phyloP scores from a whole-genome alignment of 1,140 invertebrate genomes.

The Tetramorium parvispinum region DNA sequence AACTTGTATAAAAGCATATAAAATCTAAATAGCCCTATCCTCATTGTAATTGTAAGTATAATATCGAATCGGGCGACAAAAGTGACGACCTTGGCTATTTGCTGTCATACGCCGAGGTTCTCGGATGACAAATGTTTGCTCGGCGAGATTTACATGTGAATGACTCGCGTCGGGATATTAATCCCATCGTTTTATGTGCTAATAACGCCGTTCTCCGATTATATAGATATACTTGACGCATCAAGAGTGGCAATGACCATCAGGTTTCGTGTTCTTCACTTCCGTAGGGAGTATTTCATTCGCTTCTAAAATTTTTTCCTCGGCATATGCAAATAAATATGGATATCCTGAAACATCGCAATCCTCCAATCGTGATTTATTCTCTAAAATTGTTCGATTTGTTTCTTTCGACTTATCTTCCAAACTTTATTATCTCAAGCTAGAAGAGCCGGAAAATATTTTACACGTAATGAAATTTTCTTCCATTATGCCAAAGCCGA shows the following conservation, averaged over 20 bases:
- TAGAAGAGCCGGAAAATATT: neutral
- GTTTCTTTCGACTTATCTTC: neutral
- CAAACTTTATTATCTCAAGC: neutral
- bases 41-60: neutral
- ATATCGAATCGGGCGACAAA: neutral
- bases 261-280: neutral
- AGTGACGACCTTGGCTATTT: slow-evolving; percentile 14
- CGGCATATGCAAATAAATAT: neutral
- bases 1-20: too few relatives aligned
- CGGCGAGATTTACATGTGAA: slow-evolving; percentile 40
- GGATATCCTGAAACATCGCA: neutral
- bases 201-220: slow-evolving; percentile 26
- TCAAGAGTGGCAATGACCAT: neutral
- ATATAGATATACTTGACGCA: slow-evolving; percentile 22
- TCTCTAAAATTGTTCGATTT: neutral
- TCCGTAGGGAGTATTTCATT: neutral
- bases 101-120: slow-evolving; percentile 13
- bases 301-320: neutral
- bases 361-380: neutral
- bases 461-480: neutral
- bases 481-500: neutral
- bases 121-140: slow-evolving; percentile 51
- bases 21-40: too few relatives aligned
- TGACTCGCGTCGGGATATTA: slow-evolving; percentile 6
- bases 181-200: slow-evolving; percentile 2